Percentiles rank a stretch among this genome's conserved stretches.
Conservation (phyloP, 2,797 vertebrate species). For the Cuculus canorus region DNA sequence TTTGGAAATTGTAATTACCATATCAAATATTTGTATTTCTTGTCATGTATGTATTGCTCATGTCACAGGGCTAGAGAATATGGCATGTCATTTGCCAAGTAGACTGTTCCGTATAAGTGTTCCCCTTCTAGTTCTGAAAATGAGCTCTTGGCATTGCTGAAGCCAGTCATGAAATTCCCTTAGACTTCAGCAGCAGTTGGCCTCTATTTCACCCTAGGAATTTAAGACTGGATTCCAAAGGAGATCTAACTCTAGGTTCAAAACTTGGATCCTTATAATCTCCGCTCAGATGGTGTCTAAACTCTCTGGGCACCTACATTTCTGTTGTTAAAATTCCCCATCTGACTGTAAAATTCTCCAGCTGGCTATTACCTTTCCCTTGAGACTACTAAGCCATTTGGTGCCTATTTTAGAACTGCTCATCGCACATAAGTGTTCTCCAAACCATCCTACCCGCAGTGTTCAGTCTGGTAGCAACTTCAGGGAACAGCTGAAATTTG, state of each 20-base stretch:
- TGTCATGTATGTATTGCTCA: neutral
- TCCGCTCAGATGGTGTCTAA: neutral
- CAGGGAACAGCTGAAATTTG: neutral
- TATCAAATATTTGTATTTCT: conserved; percentile 3
- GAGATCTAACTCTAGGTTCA: neutral
- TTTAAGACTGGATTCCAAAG: neutral
- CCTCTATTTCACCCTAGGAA: conserved; percentile 10
- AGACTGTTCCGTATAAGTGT: neutral
- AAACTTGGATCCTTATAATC: conserved; percentile 2
- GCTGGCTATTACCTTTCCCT: neutral
- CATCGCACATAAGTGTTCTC: neutral
- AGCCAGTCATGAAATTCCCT: conserved; percentile 1
- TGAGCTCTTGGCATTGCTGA: neutral
- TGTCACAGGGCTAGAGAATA: neutral
- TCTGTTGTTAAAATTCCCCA: neutral
- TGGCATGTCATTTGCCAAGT: neutral
- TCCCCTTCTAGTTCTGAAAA: neutral
- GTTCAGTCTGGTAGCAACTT: neutral
- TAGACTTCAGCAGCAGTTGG: neutral
- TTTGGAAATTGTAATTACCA: neutral
- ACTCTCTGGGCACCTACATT: neutral
- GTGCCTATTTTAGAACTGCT: neutral
- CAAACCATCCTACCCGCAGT: neutral
- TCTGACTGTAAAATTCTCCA: neutral
- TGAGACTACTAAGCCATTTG: neutral